Conservation (phyloP, 1,140 invertebrate genomes). For the Listronotus bonariensis region DNA sequence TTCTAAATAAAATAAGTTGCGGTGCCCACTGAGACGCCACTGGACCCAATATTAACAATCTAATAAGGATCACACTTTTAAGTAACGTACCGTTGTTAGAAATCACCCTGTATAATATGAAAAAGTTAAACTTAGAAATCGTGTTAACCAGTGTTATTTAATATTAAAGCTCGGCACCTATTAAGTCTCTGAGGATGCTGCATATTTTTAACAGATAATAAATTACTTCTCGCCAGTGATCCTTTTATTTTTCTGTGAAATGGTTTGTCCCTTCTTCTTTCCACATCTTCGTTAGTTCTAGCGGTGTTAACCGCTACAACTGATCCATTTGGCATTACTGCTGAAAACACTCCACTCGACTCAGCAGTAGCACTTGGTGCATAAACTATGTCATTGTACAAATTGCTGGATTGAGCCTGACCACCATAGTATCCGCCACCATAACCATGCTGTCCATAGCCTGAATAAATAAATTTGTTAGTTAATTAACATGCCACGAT, state of each 20-base stretch:
- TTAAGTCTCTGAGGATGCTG: not conserved
- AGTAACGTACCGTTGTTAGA: no score
- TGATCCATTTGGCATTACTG: not conserved
- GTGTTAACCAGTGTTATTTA: no score
- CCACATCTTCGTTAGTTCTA: not conserved
- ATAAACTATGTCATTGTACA: conserved; percentile 27
- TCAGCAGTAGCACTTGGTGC: conserved; percentile 17
- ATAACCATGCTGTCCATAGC: no score
- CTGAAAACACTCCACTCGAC: conserved; percentile 8
- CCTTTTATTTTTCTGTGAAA: not conserved
- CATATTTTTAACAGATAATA: conserved; percentile 1
- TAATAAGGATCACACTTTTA: no score
- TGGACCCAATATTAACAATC: no score
- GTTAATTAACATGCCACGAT: no score
- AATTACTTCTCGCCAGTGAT: not conserved
- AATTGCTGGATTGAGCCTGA: conserved; percentile 14
- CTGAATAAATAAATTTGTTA: no score
- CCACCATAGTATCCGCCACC: not conserved
- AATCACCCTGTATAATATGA: no score
- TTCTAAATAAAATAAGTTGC: no score
- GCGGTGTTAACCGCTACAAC: not conserved
- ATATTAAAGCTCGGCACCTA: no score
- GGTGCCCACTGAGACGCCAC: no score
- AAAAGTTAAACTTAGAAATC: no score
- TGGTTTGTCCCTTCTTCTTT: not conserved